Conservation (phyloP, 23 tunicate genomes). For the Trididemnum clinides region DNA sequence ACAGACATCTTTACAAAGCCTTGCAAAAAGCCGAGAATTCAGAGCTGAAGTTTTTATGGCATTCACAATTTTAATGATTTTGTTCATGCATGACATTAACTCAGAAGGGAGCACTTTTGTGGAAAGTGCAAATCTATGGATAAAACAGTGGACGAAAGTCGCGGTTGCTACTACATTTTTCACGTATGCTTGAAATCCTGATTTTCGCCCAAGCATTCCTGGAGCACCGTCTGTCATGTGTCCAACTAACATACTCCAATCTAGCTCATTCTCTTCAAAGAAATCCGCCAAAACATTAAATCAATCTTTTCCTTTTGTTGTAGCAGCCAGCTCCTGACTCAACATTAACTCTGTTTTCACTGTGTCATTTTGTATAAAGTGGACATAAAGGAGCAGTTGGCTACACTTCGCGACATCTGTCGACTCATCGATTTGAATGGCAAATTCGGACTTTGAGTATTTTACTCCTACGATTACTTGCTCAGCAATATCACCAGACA, state of each 20-base stretch:
- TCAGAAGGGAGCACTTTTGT: too few species aligned
- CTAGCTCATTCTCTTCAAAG: too few species aligned
- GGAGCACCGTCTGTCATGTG: too few species aligned
- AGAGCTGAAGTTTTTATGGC: slow-evolving; percentile 22
- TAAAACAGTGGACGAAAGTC: slow-evolving; percentile 33
- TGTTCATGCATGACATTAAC: too few species aligned
- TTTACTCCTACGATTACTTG: too few species aligned
- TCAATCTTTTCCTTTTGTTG: slow-evolving; percentile 29
- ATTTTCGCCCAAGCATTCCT: slow-evolving; percentile 21
- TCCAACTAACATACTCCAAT: too few species aligned
- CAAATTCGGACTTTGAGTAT: too few species aligned
- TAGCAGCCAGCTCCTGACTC: too few species aligned
- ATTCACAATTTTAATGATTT: slow-evolving; percentile 3
- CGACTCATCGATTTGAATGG: slow-evolving; percentile 46
- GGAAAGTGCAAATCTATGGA: too few species aligned
- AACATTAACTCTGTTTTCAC: too few species aligned
- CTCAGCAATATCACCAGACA: slow-evolving; percentile 42
- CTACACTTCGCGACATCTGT: slow-evolving; percentile 31
- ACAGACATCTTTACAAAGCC: too few species aligned
- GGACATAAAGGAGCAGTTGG: slow-evolving; percentile 39
- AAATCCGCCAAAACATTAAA: slow-evolving; percentile 33
- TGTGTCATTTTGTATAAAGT: slow-evolving; percentile 6
- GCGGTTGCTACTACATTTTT: slow-evolving; percentile 19
- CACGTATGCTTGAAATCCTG: slow-evolving; percentile 40
- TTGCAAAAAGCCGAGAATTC: too few species aligned